A percentile compares a stretch with the other conserved stretches of the same genome.
phyloP scores from a whole-genome alignment of 23 tunicate genomes.

The Ascidia mentula region DNA sequence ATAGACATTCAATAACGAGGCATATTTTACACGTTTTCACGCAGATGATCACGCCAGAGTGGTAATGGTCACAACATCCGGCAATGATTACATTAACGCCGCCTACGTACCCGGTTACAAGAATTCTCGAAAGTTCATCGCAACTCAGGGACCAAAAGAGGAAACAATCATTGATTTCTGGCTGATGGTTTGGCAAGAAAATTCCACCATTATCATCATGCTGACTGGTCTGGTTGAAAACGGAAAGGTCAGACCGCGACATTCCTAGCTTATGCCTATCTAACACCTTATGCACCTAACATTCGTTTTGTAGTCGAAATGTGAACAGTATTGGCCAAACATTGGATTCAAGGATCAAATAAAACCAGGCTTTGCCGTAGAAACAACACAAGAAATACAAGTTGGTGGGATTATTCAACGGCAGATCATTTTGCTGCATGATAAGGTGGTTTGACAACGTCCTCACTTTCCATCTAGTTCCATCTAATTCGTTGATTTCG shows the following conservation, averaged over 20 bases:
- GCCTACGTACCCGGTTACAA: slow-evolving; percentile 1
- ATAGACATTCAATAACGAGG: too few relatives aligned
- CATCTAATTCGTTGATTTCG: too few relatives aligned
- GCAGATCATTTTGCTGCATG: neutral
- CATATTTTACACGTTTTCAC: too few relatives aligned
- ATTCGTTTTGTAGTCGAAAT: neutral
- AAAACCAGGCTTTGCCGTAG: neutral
- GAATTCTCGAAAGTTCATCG: neutral
- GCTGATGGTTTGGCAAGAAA: slow-evolving; percentile 5
- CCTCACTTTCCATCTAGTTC: too few relatives aligned
- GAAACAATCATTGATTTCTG: slow-evolving; percentile 4
- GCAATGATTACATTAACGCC: slow-evolving; percentile 6
- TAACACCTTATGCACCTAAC: neutral
- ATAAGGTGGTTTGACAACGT: too few relatives aligned
- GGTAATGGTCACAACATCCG: neutral
- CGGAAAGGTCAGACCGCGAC: too few relatives aligned
- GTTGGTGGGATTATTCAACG: neutral
- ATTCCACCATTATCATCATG: neutral
- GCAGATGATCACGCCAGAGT: neutral
- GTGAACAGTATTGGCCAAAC: neutral
- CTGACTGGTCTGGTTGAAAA: neutral
- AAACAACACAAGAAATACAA: neutral
- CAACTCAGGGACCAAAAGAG: slow-evolving; percentile 2
- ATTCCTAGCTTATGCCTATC: too few relatives aligned
- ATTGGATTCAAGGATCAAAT: neutral